A percentile compares a stretch with the other conserved stretches of the same genome.
Conservation (phyloP, 2,113 vertebrate species). For the Aplodontia rufa region DNA sequence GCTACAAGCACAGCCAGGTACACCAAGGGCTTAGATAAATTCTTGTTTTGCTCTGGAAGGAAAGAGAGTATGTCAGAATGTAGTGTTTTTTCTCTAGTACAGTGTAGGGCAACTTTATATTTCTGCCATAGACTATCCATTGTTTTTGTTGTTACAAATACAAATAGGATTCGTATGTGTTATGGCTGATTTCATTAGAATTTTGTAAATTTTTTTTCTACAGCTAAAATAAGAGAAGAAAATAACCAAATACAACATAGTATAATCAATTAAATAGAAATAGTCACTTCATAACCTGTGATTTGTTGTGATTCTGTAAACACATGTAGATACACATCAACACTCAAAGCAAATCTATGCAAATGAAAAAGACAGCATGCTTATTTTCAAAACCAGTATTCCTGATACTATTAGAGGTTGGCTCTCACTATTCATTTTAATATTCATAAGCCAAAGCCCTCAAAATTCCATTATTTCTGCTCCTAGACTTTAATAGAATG, state of each 20-base stretch:
- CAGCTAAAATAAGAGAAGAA: neutral
- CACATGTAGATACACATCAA: neutral
- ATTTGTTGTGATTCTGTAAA: neutral
- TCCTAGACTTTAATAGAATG: neutral
- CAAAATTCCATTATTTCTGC: neutral
- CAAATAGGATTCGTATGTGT: neutral
- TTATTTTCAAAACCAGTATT: neutral
- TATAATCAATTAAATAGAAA: neutral
- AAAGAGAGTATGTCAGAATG: conserved; percentile 38
- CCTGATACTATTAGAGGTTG: neutral
- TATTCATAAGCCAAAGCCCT: neutral
- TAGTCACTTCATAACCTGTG: neutral
- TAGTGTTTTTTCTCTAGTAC: neutral
- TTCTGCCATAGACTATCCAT: neutral
- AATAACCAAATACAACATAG: neutral
- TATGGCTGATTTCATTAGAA: neutral
- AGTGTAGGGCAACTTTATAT: conserved; percentile 33
- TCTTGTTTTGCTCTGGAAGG: neutral
- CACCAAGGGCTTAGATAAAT: neutral
- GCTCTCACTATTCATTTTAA: neutral
- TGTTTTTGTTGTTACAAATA: conserved; percentile 16
- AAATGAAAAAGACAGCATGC: neutral
- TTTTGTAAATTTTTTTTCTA: neutral
- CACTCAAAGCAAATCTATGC: neutral
- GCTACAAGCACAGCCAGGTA: neutral